phyloP scores from a whole-genome alignment of 2,888 invertebrate genomes.

The Eilema griseolum region DNA sequence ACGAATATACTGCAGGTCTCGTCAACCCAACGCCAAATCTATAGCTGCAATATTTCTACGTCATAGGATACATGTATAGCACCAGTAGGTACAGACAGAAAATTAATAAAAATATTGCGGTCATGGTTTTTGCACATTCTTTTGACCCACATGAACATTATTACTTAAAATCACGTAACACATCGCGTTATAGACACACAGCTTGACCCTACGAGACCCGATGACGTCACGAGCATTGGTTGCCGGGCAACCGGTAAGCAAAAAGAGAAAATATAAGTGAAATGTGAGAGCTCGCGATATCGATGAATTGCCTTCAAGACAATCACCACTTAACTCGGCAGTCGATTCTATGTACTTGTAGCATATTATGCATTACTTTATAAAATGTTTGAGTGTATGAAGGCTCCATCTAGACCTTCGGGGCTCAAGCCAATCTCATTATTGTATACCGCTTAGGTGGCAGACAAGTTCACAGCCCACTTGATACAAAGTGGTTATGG shows the following conservation, averaged over 20 bases:
- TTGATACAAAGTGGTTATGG: no score
- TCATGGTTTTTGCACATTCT: neutral
- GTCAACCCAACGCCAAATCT: no score
- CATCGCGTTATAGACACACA: constrained; percentile 20
- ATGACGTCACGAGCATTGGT: constrained; percentile 46
- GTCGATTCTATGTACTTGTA: neutral
- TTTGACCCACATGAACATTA: neutral
- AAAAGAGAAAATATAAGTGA: constrained; percentile 74
- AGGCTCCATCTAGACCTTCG: no score
- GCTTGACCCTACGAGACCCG: constrained; percentile 52
- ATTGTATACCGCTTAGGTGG: no score
- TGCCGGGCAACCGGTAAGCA: constrained; percentile 43
- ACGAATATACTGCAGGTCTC: no score
- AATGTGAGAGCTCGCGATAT: constrained; percentile 59
- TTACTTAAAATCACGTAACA: constrained; percentile 20
- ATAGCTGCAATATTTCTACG: neutral
- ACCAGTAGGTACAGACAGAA: neutral
- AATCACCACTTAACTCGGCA: constrained; percentile 37
- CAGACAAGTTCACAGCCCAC: no score
- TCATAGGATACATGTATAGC: neutral
- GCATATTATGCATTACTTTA: neutral
- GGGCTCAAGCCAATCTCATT: no score
- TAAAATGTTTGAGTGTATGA: neutral
- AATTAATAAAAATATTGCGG: neutral
- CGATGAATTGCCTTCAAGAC: constrained; percentile 48